phyloP scores from a whole-genome alignment of 2,888 invertebrate species.

The Lissonota sp. region DNA sequence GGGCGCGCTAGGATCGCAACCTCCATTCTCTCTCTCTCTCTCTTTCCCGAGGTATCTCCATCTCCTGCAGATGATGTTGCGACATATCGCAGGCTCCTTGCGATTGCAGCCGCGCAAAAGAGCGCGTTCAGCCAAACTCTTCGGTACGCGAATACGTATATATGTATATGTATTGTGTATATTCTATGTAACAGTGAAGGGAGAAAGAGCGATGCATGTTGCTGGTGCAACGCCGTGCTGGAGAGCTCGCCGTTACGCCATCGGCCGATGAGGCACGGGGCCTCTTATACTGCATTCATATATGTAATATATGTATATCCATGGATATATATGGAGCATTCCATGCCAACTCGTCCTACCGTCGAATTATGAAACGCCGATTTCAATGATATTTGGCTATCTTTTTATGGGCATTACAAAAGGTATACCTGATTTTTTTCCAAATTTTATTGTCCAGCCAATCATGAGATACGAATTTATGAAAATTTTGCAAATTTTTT shows the following conservation, averaged over 20 bases:
- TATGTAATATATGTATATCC: constrained; percentile 2
- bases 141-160: constrained; percentile 9
- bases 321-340: not conserved
- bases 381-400: too few species aligned
- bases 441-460: too few species aligned
- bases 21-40: constrained; percentile 48
- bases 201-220: constrained; percentile 12
- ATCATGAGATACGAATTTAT: too few species aligned
- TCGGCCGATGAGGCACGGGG: constrained; percentile 47
- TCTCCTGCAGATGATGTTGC: constrained; percentile 47
- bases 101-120: constrained; percentile 57
- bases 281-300: constrained; percentile 12
- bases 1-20: constrained; percentile 58
- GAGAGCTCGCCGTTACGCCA: constrained; percentile 56
- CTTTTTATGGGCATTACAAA: too few species aligned
- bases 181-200: not conserved
- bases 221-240: constrained; percentile 43
- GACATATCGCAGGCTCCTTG: constrained; percentile 42
- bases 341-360: not conserved
- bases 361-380: too few species aligned
- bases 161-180: constrained; percentile 5
- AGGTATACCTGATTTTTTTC: too few species aligned
- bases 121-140: constrained; percentile 27
- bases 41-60: not conserved
- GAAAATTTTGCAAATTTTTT: too few species aligned